phyloP scores from a whole-genome alignment of 1,140 invertebrate species.

The Drosophila aff. region DNA sequence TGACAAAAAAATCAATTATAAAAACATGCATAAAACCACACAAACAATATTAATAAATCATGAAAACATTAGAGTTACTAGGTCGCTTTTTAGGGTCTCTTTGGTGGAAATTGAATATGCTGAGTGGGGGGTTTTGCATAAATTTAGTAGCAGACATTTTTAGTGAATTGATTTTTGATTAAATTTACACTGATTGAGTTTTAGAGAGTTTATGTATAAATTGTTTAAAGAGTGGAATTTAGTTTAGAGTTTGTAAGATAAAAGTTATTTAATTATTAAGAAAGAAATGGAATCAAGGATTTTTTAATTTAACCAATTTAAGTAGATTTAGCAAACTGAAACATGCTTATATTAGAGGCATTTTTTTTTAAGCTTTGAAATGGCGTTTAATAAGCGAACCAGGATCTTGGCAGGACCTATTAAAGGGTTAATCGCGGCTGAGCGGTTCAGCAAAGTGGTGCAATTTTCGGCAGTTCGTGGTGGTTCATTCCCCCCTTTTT shows the following conservation, averaged over 20 bases:
- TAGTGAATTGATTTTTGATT: conserved; percentile 8
- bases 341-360: neutral
- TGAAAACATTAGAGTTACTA: conserved; percentile 7
- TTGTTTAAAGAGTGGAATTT: neutral
- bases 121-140: conserved; percentile 6
- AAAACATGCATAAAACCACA: conserved; percentile 17
- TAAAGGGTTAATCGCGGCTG: conserved; percentile 14
- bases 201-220: neutral
- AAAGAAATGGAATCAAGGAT: neutral
- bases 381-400: neutral
- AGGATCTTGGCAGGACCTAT: neutral
- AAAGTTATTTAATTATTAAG: neutral
- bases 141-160: conserved; percentile 5
- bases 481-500: conserved; percentile 10
- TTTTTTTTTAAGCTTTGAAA: too few species aligned
- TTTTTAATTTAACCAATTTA: neutral
- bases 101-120: conserved; percentile 5
- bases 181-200: neutral
- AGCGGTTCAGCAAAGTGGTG: conserved; percentile 15
- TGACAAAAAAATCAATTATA: conserved; percentile 11
- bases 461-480: conserved; percentile 18
- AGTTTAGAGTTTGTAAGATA: neutral
- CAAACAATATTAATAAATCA: conserved; percentile 19
- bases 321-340: neutral
- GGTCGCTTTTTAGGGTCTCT: neutral